Evolutionary conservation across 2,888 invertebrate genomes (phyloP).

Genomic region (Papilio protenor): DNA sequence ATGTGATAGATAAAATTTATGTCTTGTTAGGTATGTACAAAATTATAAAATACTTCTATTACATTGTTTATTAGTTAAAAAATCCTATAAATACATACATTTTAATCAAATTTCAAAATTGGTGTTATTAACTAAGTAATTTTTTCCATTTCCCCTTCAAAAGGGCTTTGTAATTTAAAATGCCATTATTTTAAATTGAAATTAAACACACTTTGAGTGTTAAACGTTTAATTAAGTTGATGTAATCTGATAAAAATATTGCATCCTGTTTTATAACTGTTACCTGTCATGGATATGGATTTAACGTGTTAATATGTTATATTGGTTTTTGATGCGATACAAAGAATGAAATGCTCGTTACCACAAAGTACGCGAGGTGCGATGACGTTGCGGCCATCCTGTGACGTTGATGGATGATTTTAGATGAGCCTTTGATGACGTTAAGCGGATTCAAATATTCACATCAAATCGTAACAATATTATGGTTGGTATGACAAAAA

Average conservation of each 20-base stretch:
- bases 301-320: neutral
- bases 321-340: constrained; percentile 2
- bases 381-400: neutral
- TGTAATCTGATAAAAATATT: neutral
- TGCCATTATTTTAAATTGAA: neutral
- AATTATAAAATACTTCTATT: no score
- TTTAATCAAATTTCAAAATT: no score
- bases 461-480: neutral
- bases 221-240: neutral
- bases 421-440: constrained; percentile 24
- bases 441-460: constrained; percentile 11
- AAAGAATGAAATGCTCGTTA: constrained; percentile 31
- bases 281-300: no score
- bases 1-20: neutral
- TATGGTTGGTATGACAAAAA: constrained; percentile 1
- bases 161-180: neutral
- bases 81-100: no score
- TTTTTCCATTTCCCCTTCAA: no score
- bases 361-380: constrained; percentile 3
- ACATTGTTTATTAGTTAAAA: no score
- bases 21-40: no score
- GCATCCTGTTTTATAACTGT: neutral
- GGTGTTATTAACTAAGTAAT: no score
- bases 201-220: neutral
- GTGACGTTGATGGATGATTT: constrained; percentile 24